Percentiles rank a stretch among this genome's conserved stretches.
phyloP scores from a whole-genome alignment of 2,113 vertebrate species.

The Chlorodrepanis virens region DNA sequence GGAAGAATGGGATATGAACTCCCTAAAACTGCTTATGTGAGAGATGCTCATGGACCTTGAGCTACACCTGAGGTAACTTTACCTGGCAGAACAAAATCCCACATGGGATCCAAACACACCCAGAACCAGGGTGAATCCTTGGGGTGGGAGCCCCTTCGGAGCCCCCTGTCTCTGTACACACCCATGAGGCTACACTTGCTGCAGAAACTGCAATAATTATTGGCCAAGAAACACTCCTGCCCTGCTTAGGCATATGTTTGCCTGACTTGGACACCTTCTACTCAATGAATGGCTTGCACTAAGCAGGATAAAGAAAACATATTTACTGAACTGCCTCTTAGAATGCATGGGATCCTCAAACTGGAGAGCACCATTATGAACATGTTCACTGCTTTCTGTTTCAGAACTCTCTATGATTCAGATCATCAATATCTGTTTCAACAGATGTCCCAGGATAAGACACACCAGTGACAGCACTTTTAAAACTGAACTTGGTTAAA shows the following conservation, averaged over 20 bases:
- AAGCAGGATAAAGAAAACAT: not conserved
- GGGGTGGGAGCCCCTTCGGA: not conserved
- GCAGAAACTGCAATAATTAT: not conserved
- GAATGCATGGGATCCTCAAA: not conserved
- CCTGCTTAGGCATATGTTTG: not conserved
- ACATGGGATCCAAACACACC: rapidly evolving
- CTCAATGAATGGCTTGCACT: not conserved
- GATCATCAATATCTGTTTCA: not conserved
- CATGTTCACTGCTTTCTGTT: not conserved
- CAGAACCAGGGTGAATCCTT: not conserved
- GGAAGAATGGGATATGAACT: not conserved
- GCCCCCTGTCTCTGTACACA: not conserved
- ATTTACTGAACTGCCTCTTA: not conserved
- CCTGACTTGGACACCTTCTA: not conserved
- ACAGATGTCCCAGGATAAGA: not conserved
- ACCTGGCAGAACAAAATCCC: not conserved
- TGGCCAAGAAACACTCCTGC: not conserved
- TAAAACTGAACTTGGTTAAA: not conserved
- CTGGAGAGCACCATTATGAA: not conserved
- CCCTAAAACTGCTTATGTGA: not conserved
- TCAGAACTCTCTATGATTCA: not conserved
- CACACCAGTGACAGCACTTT: not conserved
- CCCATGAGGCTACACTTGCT: not conserved
- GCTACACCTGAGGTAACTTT: not conserved
- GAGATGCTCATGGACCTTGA: not conserved